Evolutionary conservation across 64 coral and sea anemone genomes (phyloP), one percentile per base, ranked within the genome.

Genomic region (Pocillopora damicornis): DNA sequence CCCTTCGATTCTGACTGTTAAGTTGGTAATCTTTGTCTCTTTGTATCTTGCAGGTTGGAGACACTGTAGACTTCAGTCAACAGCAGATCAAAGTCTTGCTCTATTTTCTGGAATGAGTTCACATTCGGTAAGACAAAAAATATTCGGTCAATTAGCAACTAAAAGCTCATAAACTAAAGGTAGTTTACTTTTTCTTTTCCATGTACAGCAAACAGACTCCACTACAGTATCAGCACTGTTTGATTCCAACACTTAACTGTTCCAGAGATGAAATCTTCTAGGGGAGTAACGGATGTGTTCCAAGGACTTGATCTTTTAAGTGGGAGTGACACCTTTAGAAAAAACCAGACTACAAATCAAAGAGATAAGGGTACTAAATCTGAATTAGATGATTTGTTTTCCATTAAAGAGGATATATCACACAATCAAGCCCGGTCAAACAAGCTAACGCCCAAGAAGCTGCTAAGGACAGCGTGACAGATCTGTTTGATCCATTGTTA

Each of bases 41-140:
- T 71, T 25, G 9, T 20, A 15, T 45, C 72, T 85, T 42, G 17
- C 65, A 69, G 65, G 17, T 25, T 12, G 13, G 10, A 23, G 9
- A 14, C 10, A 16, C 79, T 83, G 4, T 6, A 66, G 12, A 13
- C 26, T n/a, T 16, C 65, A 72, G 11, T 51, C 14, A n/a, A 36
- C 2, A 45, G 37, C 26, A 14, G 81, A 72, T 72, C 37, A 85
- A 37, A 57, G 63, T 5, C 14, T 38, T 57, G 56, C 81, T 10
- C 45, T 85, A 14, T 85, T 85, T 68, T 72, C 81, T 58, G 81
- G 81, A 85, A 85, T 85, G 81, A 85, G 81, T 85, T 69, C 71
- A 25, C 81, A 85, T n/a, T 10, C 64, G 81, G 81, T 85, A 66
- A 83, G 63, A 20, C 62, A 15, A 34, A 61, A 18, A 62, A 38